A percentile compares a stretch with the other conserved stretches of the same genome.
Conservation (phyloP, 2,888 invertebrate species). For the Theodoxus fluviatilis region DNA sequence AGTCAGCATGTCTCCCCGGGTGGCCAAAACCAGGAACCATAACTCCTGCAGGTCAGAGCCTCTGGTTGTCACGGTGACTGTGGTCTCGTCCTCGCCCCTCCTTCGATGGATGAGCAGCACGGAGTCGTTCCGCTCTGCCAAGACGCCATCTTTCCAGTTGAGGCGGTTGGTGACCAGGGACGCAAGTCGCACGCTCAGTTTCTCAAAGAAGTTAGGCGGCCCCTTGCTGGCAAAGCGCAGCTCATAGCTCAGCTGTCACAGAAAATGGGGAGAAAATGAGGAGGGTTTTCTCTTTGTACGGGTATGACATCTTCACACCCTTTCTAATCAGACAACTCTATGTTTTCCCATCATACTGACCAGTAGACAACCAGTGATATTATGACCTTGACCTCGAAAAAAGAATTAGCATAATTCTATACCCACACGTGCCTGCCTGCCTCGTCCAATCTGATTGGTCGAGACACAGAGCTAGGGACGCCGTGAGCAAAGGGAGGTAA, state of each 20-base stretch:
- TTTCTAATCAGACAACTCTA: no score
- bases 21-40: slow-evolving; percentile 47
- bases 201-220: slow-evolving; percentile 58
- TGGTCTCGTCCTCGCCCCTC: slow-evolving; percentile 31
- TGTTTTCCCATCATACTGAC: no score
- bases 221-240: slow-evolving; percentile 46
- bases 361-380: no score
- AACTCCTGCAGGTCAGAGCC: slow-evolving; percentile 53
- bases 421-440: no score
- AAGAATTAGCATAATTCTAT: no score
- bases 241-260: slow-evolving; percentile 43
- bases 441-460: no score
- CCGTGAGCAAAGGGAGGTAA: no score
- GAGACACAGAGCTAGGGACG: no score
- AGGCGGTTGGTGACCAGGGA: slow-evolving; percentile 41
- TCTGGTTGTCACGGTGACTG: slow-evolving; percentile 46
- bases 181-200: slow-evolving; percentile 51
- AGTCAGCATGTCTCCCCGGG: slow-evolving; percentile 42
- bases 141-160: slow-evolving; percentile 55
- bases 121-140: slow-evolving; percentile 45
- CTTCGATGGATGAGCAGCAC: slow-evolving; percentile 42
- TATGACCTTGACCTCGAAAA: no score
- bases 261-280: no score
- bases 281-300: no score
- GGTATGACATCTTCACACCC: no score